Conservation (phyloP, 2,888 invertebrate species). For the Drosophila prostipennis region DNA sequence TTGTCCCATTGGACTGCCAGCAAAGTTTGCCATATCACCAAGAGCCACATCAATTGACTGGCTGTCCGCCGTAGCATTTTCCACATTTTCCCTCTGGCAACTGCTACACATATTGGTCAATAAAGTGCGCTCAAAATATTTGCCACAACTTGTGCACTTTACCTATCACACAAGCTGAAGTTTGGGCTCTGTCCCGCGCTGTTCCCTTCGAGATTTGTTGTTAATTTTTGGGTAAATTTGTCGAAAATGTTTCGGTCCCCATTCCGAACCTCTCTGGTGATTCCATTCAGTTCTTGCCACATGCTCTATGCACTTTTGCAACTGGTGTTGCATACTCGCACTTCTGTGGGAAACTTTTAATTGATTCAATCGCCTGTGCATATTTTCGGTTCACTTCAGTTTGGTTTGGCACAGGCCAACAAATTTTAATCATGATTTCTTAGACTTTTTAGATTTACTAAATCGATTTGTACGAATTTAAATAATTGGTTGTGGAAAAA, state of each 20-base stretch:
- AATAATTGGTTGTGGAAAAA: too few species aligned
- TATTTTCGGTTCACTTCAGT: conserved; percentile 32
- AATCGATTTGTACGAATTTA: background rate
- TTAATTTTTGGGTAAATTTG: conserved; percentile 39
- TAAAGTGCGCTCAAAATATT: conserved; percentile 71
- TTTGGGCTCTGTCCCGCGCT: background rate
- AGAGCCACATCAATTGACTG: conserved; percentile 31
- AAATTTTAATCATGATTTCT: background rate
- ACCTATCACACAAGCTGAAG: conserved; percentile 54
- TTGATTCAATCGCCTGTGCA: conserved; percentile 69
- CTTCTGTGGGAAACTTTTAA: conserved; percentile 60
- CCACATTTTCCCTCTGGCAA: conserved; percentile 14
- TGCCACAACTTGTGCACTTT: conserved; percentile 57
- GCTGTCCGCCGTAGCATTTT: conserved; percentile 5
- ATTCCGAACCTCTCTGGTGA: background rate
- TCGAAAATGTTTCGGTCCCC: conserved; percentile 12
- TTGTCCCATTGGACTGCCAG: conserved; percentile 6
- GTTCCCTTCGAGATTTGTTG: conserved; percentile 19
- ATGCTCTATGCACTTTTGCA: conserved; percentile 16
- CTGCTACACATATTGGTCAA: conserved; percentile 64
- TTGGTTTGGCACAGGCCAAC: background rate
- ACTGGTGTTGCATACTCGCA: conserved; percentile 31
- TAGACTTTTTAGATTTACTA: background rate
- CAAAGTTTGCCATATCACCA: conserved; percentile 33
- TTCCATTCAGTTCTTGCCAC: conserved; percentile 7